Percentiles rank a stretch among this genome's conserved stretches.
These are phyloP conservation scores for Tethya wilhelma DNA, from an alignment of 37 sponge, comb jelly and placozoan genomes.

Conservation along the genomic window DNA sequence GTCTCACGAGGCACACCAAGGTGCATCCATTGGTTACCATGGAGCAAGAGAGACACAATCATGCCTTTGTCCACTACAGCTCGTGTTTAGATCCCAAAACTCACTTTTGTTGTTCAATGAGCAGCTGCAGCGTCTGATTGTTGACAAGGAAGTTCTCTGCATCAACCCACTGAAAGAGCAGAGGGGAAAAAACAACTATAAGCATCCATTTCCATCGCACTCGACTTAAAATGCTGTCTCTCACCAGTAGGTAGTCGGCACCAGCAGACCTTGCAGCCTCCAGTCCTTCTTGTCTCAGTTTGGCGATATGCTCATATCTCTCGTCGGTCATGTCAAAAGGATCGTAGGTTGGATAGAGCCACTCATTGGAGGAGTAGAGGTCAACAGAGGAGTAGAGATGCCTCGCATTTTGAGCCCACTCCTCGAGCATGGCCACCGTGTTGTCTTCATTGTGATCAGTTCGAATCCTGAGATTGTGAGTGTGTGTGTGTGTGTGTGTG, in stretches of 20 bases:
- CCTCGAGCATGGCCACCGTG: constrained; percentile 74
- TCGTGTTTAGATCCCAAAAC: too few species aligned
- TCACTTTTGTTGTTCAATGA: constrained; percentile 75
- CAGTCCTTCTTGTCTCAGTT: constrained; percentile 81
- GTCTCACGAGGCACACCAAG: too few species aligned
- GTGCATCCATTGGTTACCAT: too few species aligned
- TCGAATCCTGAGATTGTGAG: constrained; percentile 33
- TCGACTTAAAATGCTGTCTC: background rate
- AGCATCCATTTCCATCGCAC: background rate
- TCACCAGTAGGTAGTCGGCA: constrained; percentile 85
- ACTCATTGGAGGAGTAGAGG: constrained; percentile 26
- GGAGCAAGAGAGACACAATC: too few species aligned
- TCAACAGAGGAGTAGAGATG: constrained; percentile 59
- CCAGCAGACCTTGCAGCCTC: constrained; percentile 50
- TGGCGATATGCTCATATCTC: constrained; percentile 43
- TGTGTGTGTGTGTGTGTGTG: background rate
- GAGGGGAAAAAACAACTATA: background rate
- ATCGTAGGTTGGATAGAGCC: constrained; percentile 3
- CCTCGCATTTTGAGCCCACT: constrained; percentile 72
- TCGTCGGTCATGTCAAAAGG: constrained; percentile 72
- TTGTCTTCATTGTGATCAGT: constrained; percentile 91
- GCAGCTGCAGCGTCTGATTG: constrained; percentile 60
- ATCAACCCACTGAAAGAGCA: constrained; percentile 70
- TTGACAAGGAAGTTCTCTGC: constrained; percentile 81
- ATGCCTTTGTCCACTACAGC: too few species aligned